Percentiles rank a stretch among this genome's conserved stretches.
phyloP scores from a whole-genome alignment of 2,113 vertebrate genomes.

The Dromaius novaehollandiae region DNA sequence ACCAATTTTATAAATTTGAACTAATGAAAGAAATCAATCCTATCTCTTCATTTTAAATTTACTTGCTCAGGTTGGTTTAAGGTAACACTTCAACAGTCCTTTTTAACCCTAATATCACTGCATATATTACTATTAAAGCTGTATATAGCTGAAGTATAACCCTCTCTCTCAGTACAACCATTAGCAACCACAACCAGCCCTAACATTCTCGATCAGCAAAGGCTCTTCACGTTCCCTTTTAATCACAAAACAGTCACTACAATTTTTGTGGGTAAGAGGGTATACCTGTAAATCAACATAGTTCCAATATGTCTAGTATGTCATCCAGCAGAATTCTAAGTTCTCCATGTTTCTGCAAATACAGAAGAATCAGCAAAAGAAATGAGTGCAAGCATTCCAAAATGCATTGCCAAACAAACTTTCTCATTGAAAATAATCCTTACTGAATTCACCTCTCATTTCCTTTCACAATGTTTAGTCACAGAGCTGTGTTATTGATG shows the following conservation, averaged over 20 bases:
- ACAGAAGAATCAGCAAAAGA: neutral
- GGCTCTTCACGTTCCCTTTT: neutral
- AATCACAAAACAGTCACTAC: neutral
- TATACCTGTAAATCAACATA: neutral
- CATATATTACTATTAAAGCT: neutral
- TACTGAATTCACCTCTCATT: neutral
- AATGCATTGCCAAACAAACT: neutral
- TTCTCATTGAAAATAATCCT: neutral
- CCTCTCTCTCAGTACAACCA: neutral
- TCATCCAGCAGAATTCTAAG: neutral
- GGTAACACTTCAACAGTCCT: neutral
- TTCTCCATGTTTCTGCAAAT: neutral
- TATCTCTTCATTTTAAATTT: neutral
- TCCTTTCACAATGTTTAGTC: neutral
- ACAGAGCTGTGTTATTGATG: neutral
- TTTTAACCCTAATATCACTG: neutral
- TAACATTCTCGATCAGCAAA: neutral
- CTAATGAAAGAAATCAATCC: neutral
- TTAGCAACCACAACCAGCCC: neutral
- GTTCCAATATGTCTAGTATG: slow-evolving; percentile 1
- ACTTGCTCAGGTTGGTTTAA: neutral
- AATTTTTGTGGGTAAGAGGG: neutral
- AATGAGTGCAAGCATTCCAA: neutral
- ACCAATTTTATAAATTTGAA: neutral
- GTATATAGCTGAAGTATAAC: neutral